phyloP scores from a whole-genome alignment of 2,113 vertebrate species.

The Oryzias celebensis region DNA sequence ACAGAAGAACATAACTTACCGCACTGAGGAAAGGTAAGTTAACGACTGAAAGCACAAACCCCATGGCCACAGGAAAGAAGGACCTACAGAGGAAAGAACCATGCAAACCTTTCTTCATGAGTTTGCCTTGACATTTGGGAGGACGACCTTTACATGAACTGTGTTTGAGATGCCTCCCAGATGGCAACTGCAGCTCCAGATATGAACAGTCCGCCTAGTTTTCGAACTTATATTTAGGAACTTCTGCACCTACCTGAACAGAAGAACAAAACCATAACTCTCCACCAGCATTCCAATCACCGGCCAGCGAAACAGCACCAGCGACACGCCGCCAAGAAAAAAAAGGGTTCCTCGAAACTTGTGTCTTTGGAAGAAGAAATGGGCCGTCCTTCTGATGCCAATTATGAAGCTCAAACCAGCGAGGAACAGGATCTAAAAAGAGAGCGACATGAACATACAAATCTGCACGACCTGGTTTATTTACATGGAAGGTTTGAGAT shows the following conservation, averaged over 20 bases:
- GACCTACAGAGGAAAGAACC: constrained; percentile 67
- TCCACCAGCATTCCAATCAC: constrained; percentile 87
- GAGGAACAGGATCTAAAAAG: constrained; percentile 85
- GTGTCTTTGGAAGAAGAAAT: constrained; percentile 88
- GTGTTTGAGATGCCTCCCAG: too few relatives aligned
- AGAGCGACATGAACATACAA: background rate
- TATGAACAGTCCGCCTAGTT: too few relatives aligned
- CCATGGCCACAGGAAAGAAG: constrained; percentile 84
- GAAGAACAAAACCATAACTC: constrained; percentile 83
- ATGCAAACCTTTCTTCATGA: background rate
- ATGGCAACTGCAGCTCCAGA: too few relatives aligned
- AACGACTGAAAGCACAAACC: constrained; percentile 75
- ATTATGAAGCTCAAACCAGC: constrained; percentile 84
- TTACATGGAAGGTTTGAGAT: too few relatives aligned
- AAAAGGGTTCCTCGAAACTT: constrained; percentile 86
- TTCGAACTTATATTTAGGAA: too few relatives aligned
- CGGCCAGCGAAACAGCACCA: constrained; percentile 87
- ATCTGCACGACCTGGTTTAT: too few relatives aligned
- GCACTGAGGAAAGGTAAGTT: constrained; percentile 80
- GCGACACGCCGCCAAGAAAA: constrained; percentile 83
- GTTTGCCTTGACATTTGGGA: too few relatives aligned
- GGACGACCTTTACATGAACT: too few relatives aligned
- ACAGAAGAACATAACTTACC: constrained; percentile 42
- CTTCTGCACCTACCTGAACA: constrained; percentile 81
- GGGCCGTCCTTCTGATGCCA: constrained; percentile 79